Evolutionary conservation across 1,140 invertebrate genomes (phyloP), one percentile per base, ranked within the genome.

Genomic region (Trachymyrmex septentrionalis): DNA sequence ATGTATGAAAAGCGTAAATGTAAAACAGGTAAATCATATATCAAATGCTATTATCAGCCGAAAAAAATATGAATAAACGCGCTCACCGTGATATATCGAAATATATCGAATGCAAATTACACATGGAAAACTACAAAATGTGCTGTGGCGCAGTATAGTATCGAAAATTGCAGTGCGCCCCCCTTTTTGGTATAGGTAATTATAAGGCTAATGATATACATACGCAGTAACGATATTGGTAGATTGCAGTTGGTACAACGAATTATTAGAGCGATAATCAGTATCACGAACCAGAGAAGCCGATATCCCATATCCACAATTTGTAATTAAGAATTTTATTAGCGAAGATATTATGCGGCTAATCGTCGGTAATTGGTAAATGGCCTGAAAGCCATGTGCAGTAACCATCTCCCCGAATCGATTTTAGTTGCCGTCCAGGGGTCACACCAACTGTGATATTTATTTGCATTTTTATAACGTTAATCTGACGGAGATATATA

Each of bases 311-410:
- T 87, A 87, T 87, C 86, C 86, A 87, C 86, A 87, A 87, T 85
- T 87, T 87, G 80, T 87, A 87, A 87, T 87, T 87, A 87, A 87
- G 80, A 87, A 87, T 87, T 85, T 87, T 87, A 87, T 87, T 87
- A 87, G 80, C 78, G 86, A 87, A 87, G 86, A 87, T 87, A 87
- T 87, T 87, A 87, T 87, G 86, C 78, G 78, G 86, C 78, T 87
- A 87, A 87, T 87, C 86, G 86, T 87, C 57, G 86, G 80, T 87
- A 87, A 87, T 87, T 87, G 86, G 86, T 87, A 87, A 87, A 87
- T 87, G 86, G 80, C 24, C 86, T 57, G 80, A 87, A 87, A 87
- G 80, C 86, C 80, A 75, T 87, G 86, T 87, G 86, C 86, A 63
- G 78, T 50, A 84, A 81, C 80, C 59, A 53, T 85, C 86, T 63